Base-by-base conservation (phyloP, 2,888 invertebrate species). In the Acanthoscelides obtectus region DNA sequence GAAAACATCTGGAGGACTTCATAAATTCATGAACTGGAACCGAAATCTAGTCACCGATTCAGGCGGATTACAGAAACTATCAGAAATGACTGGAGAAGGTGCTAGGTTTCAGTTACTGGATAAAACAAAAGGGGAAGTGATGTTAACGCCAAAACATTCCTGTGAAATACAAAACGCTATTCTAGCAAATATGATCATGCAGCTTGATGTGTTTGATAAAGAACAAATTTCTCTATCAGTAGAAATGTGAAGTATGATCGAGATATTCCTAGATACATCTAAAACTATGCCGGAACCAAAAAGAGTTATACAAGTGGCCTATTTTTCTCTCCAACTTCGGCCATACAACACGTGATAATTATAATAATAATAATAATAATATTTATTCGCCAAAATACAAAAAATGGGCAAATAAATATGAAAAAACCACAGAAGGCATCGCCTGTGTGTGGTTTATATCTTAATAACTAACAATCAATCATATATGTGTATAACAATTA, bases 1-100 rank as follows among this genome's bases (percentile, higher is more conserved):
- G 63, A 87, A 90, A 75, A 92, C 94, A 85, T 95, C 94, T 72
- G 98, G 97, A 21, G 99, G 99, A 0, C 88, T 99, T 19, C 99
- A 99, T 83, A 95, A 95, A 76, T 99, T 98, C 83, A 99, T 99
- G 98, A 93, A 94, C 77, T 99, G 99, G 99, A 92, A 95, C 64
- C 87, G 95, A 81, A 93, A 93, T 20, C 88, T 99, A 27, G 87
- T 99, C 21, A 99, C 99, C 0, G 98, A 98, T 85, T 99, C 98
- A 22, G 99, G 99, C 71, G 99, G 99, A 1, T 99, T 99, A 69
- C 84, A 97, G 69, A 92, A 98, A 85, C 86, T 99, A 77, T 97
- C 98, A n/a, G 92, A 97, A 86, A 96, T 99, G 63, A 95, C 95
- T 69, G 99, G 99, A 86, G 91, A 96, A 83, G 99, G 99, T 22